phyloP scores from a whole-genome alignment of 2,888 invertebrate species.

The Drosophila ustulata region DNA sequence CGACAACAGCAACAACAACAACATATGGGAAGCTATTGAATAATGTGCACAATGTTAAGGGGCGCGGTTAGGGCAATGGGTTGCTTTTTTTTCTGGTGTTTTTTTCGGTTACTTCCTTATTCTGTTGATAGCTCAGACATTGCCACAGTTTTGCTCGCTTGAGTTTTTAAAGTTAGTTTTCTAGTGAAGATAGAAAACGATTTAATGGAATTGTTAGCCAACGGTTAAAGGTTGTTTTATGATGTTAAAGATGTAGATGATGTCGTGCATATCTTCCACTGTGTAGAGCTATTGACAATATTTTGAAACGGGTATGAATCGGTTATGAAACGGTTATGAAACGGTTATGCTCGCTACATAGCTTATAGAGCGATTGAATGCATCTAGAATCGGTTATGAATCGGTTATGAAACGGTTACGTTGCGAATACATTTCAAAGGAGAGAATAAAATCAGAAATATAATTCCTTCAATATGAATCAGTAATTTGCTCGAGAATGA shows the following conservation, averaged over 20 bases:
- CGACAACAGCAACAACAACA: slow-evolving; percentile 41
- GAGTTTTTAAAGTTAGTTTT: slow-evolving; percentile 8
- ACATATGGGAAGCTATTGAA: slow-evolving; percentile 59
- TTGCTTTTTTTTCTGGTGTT: slow-evolving; percentile 9
- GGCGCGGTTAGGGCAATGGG: slow-evolving; percentile 52
- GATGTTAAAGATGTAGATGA: neutral
- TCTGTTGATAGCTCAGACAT: neutral
- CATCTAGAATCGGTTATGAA: too few species aligned
- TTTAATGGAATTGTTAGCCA: neutral
- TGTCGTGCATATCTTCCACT: neutral
- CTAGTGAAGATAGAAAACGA: neutral
- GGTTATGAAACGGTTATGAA: neutral
- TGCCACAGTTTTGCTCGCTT: slow-evolving; percentile 17
- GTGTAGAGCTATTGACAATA: neutral
- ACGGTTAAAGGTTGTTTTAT: neutral
- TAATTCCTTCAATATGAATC: too few species aligned
- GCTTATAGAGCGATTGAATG: too few species aligned
- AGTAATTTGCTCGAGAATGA: too few species aligned
- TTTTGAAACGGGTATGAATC: neutral
- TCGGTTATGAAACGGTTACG: too few species aligned
- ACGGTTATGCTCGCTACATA: neutral
- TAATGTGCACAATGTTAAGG: slow-evolving; percentile 52
- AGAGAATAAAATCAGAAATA: too few species aligned
- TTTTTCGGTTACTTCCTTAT: slow-evolving; percentile 3
- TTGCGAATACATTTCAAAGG: too few species aligned